A percentile compares a stretch with the other conserved stretches of the same genome.
These are phyloP conservation scores for Sebastolobus altivelis DNA, from an alignment of 2,797 vertebrate species.

Conservation along the genomic window DNA sequence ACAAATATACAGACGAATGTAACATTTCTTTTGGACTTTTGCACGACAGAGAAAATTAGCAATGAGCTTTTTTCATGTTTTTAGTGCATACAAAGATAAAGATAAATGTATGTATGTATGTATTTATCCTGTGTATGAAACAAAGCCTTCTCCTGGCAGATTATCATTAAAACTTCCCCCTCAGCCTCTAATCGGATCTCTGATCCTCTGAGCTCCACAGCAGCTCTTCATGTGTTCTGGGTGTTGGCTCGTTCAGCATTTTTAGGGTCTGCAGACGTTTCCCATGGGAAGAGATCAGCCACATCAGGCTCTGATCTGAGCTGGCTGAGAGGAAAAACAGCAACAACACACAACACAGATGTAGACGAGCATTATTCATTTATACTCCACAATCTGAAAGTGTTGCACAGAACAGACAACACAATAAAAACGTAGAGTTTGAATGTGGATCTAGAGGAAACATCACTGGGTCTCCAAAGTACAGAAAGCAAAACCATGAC, in stretches of 20 bases:
- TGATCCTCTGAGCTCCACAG: conserved; percentile 5
- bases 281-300: conserved; percentile 34
- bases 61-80: too few relatives aligned
- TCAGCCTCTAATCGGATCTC: conserved; percentile 14
- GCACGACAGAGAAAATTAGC: neutral
- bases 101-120: neutral
- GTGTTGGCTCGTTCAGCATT: conserved; percentile 37
- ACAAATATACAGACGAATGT: neutral
- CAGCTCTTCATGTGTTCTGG: conserved; percentile 23
- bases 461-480: too few relatives aligned
- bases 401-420: neutral
- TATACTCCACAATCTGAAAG: neutral
- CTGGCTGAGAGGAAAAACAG: neutral
- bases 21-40: neutral
- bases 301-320: neutral
- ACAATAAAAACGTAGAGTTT: neutral
- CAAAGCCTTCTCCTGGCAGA: neutral
- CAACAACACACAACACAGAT: neutral
- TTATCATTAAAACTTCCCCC: neutral
- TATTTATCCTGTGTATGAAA: neutral
- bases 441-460: neutral
- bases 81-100: too few relatives aligned
- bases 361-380: neutral
- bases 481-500: neutral
- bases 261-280: conserved; percentile 35